Evolutionary conservation across 2,113 vertebrate genomes (phyloP), one percentile per base, ranked within the genome.

Genomic region (Oncorhynchus masou): DNA sequence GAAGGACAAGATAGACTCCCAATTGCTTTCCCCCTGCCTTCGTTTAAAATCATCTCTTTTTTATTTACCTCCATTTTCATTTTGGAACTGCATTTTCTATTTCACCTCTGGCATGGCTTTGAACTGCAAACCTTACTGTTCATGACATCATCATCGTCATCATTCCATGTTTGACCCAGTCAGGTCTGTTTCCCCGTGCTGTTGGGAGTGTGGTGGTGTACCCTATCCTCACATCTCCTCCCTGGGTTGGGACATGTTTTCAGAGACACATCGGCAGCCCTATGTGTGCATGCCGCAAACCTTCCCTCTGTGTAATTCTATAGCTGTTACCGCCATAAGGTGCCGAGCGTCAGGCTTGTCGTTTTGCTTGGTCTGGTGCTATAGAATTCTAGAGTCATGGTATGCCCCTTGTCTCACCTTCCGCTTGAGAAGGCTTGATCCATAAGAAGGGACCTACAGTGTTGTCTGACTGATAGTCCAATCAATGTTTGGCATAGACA

Each of bases 31-130:
- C 51, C 81, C 77, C 68, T 75, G 51, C 60, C 3, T 60, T 68
- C 67, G 62, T 5, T 45, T 48, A 76, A 51, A 45, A 68, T 76
- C 70, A 75, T 79, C 72, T 59, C 59, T 15, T 51, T 19, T 54
- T 60, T 45, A 57, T 72, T 59, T 74, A 57, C 66, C 70, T 74
- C 82, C 25, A 76, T 34, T 73, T 65, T 11, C 62, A 67, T 66
- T 75, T 74, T 54, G 9, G 51, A 82, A 84, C 67, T 25, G 79
- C 45, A 71, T 76, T 75, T 82, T 84, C 73, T 70, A 74, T 73
- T 85, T 79, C 75, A 22, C 19, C 66, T 20, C 51, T 70, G 62
- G 90, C 91, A 91, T 91, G 92, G 75, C 81, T 88, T 82, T 51
- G 20, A 57, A 71, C 68, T 54, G 67, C 81, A 49, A 73, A 77